Evolutionary conservation across 2,113 vertebrate genomes (phyloP), one percentile per base, ranked within the genome.

Genomic region (Platanista minor): DNA sequence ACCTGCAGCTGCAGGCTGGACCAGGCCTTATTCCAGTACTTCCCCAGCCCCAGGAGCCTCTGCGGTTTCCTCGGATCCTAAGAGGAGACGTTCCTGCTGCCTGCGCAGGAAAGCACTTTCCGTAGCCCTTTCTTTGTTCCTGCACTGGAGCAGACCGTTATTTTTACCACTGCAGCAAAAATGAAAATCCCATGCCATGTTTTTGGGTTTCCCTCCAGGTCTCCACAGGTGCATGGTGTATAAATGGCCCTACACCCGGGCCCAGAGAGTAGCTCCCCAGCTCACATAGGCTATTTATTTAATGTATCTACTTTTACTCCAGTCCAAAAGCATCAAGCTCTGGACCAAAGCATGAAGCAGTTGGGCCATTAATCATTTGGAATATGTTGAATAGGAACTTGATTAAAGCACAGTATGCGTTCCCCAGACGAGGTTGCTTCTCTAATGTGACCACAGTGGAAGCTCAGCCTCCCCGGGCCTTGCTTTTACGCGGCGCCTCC

Each of bases 331-430:
- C 64, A 71, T 75, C 64, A 94, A 95, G 81, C 87, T 96, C 92
- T 80, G 94, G 67, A 80, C 62, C 15, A 93, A 91, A 54, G 43
- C 88, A 78, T 27, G 71, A 95, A 94, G 95, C 85, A 52, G 54
- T 72, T 74, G 92, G 84, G 83, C 41, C 95, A 94, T 96, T 95
- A 94, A 97, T 97, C 97, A 93, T 31, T 6, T 86, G 75, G 52
- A 90, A 90, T 93, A 82, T 43, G 61, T 90, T 96, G 96, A 97
- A 91, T 96, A 92, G 84, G 90, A 95, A 96, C 88, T 84, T 97
- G 97, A 97, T 98, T 97, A 96, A 97, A 97, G 95, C 81, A 12
- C 75, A 91, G 61, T 43, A 39, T 54, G 67, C 31, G 10, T 49
- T 87, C 90, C 43, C 75, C 87, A 71, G 83, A 59, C 46, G 6